Evolutionary conservation across 2,888 invertebrate genomes (phyloP), one percentile per base, ranked within the genome.

Genomic region (Amiota minor): DNA sequence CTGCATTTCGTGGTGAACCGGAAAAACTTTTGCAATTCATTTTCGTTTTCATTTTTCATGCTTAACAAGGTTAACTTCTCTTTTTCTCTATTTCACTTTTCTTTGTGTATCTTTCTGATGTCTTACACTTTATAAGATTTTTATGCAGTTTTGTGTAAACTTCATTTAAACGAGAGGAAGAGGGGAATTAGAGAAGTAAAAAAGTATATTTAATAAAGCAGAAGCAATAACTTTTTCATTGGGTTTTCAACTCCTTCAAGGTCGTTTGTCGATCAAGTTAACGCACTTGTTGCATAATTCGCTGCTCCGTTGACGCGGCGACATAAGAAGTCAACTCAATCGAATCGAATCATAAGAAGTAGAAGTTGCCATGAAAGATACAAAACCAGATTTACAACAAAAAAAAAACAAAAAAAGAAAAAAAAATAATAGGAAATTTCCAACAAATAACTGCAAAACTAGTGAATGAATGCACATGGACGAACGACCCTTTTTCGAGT

Each of bases 241-340:
- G 50, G 50, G 23, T 20, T 23, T 53, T 16, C 50, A 53, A 53
- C 20, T 23, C 6, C 50, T 14, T 53, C 67, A 68, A 68, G 67
- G 67, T 68, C 67, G 67, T 53, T n/a, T 46, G 67, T 68, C 14
- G 47, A 68, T 53, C 35, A 35, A 35, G 35, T 68, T n/a, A 50
- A 68, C 67, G 67, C 67, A 68, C 67, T 68, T 68, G 53, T 68
- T 68, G 46, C 67, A 68, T 68, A 68, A 68, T 23, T 23, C 3
- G n/a, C 62, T 4, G 62, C 62, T 23, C 12, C 14, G 62, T n/a
- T 12, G 62, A 62, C 62, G 23, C n/a, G 12, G n/a, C 35, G 62
- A 14, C 11, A 11, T 35, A 45, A 23, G 23, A 10, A 18, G 23
- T 62, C 62, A 18, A 35, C 62, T 35, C 45, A 35, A 35, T 35